Evolutionary conservation across 2,888 invertebrate genomes (phyloP), one percentile per base, ranked within the genome.

Genomic region (Holacanthella duospinosa): DNA sequence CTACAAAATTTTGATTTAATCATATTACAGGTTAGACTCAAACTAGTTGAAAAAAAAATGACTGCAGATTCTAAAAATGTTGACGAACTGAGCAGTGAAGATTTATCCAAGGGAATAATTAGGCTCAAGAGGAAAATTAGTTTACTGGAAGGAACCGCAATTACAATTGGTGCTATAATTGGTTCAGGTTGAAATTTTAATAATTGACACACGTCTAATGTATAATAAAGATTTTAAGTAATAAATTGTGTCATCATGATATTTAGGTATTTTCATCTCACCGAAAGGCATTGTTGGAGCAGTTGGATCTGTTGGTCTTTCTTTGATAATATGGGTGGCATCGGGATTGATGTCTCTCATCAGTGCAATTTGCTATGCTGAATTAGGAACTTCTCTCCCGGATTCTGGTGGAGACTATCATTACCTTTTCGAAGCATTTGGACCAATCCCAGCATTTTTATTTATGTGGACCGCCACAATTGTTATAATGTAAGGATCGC

Each of bases 61-160:
- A n/a, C n/a, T n/a, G n/a, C n/a, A n/a, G n/a, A n/a, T n/a, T n/a
- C n/a, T n/a, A n/a, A n/a, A n/a, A n/a, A n/a, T n/a, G n/a, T n/a
- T n/a, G n/a, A n/a, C n/a, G n/a, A n/a, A n/a, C n/a, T n/a, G n/a
- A n/a, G n/a, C n/a, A n/a, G n/a, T n/a, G n/a, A n/a, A 36, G 48
- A 21, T 21, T 4, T 21, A n/a, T 48, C 48, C 48, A 57, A 62
- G 25, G 83, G 82, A 65, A 85, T 83, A 77, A 83, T 88, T 21
- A 84, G 84, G 76, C 86, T 95, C 83, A 89, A 91, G 75, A 91
- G 93, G 76, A 87, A 92, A 75, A 82, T 95, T 24, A 93, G 93
- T 0, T 79, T 95, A 55, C 78, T 92, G 12, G 93, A 93, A 80
- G 94, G 93, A 12, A 88, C 93, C 26, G 91, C 93, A 44, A 91